Evolutionary conservation across 2,797 vertebrate genomes (phyloP), one percentile per base, ranked within the genome.

Genomic region (Clarias fuscus): DNA sequence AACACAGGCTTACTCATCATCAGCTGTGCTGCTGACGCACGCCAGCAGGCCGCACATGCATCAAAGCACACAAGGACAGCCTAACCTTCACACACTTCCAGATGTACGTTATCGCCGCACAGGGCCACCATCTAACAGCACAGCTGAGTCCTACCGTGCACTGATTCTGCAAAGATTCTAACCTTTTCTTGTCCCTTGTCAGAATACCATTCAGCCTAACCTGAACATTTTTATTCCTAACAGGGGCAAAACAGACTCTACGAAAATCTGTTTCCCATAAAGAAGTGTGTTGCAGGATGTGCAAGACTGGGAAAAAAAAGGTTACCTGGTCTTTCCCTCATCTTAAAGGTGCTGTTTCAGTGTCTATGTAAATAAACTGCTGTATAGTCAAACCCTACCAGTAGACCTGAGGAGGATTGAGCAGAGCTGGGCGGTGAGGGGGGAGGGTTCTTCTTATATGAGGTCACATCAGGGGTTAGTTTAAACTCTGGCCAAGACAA

Each of bases 41-140:
- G 91, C 4, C 24, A 89, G 64, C 89, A 89, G 84, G 80, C 91
- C 65, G 77, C 87, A 90, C 84, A 90, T 93, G 92, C 91, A 93
- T 88, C 92, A 90, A 91, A 93, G 90, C 78, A 87, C 92, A 93
- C 94, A 96, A 96, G 94, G 95, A 82, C 94, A 94, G 48, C 5
- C 83, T 93, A 93, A 95, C 95, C 95, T 95, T 95, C 94, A 94
- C 56, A 84, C 90, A 86, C 91, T 90, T 91, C 90, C 89, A 80
- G 89, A 93, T 86, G 90, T 86, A 89, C 90, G 90, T 84, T 91
- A 88, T 88, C 88, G 85, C 76, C 77, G 89, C 88, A 86, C 83
- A 88, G 89, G 85, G 85, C 71, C 80, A 70, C 85, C 61, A 86
- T 86, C 88, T 89, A 71, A 82, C 11, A 48, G 77, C 70, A 58